Base-by-base conservation (phyloP, 2,888 invertebrate genomes). In the Agriopis leucophaearia region DNA sequence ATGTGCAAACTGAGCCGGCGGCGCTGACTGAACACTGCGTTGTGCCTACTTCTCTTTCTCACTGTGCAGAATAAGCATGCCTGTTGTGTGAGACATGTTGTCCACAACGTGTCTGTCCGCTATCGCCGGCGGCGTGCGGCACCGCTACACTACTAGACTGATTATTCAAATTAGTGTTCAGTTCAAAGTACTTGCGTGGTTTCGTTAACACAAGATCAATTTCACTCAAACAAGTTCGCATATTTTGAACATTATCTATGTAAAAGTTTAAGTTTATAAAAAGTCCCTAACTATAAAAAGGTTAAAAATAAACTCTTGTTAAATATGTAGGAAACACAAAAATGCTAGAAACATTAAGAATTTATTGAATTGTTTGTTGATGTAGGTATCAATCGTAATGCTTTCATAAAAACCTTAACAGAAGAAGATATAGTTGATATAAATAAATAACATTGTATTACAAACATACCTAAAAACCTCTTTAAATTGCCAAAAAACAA, bases 41-140 rank as follows among this genome's bases (percentile, higher is more conserved):
- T 86, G 85, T 86, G 85, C 81, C 87, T 88, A 86, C 86, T 89
- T 90, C 90, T 91, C 91, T 91, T 88, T 92, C 89, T 86, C 88
- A 88, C 89, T 80, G 83, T 86, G 88, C 83, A 82, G 78, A 84
- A 81, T 85, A 82, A 83, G 79, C 81, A 81, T 82, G 81, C 83
- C 74, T 76, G 80, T 80, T 78, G 82, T 83, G 77, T 73, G 84
- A 86, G 79, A 81, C 78, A 81, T 78, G 74, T 73, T 75, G 70
- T 72, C 70, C 64, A 76, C 73, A 65, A 63, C 48, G 48, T 52
- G 59, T 52, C 57, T 57, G 66, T 59, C 48, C 40, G 42, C 58
- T 45, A 52, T 61, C 59, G 64, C 47, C 42, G 45, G 58, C 47
- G 47, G 40, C 27, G 40, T 48, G 42, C 42, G 45, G 58, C 47